Conservation (phyloP, 2,113 vertebrate genomes). For the Trichechus manatus region DNA sequence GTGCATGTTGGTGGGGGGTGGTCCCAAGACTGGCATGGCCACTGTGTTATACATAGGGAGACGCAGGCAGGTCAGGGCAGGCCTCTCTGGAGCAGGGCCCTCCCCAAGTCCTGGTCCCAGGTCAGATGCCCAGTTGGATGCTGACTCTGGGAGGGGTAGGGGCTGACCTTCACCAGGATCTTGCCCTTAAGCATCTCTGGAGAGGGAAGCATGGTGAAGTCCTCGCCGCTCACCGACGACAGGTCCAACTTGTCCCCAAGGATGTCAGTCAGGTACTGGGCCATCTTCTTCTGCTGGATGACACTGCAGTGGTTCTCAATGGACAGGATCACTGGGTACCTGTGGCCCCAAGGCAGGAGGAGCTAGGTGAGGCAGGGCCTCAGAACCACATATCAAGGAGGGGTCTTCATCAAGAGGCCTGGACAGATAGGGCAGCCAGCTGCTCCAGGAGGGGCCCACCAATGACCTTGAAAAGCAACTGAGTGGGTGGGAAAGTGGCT, state of each 20-base stretch:
- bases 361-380: neutral
- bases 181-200: constrained; percentile 95
- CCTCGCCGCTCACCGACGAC: constrained; percentile 89
- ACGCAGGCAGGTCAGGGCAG: neutral
- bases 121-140: neutral
- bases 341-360: constrained; percentile 71
- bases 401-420: neutral
- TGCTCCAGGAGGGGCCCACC: neutral
- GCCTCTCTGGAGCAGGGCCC: neutral
- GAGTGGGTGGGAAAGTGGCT: neutral
- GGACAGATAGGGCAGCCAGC: neutral
- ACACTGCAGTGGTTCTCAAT: constrained; percentile 99
- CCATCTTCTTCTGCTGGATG: constrained; percentile 98
- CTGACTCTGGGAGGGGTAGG: fast-evolving
- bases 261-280: constrained; percentile 94
- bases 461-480: neutral
- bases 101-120: neutral
- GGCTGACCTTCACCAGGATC: constrained; percentile 95
- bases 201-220: constrained; percentile 92
- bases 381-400: neutral
- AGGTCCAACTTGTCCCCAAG: constrained; percentile 96
- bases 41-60: fast-evolving
- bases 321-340: constrained; percentile 97
- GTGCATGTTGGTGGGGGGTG: fast-evolving
- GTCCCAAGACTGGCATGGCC: fast-evolving